Evolutionary conservation across 2,888 invertebrate genomes (phyloP).

Genomic region (Aproaerema taeniolella): DNA sequence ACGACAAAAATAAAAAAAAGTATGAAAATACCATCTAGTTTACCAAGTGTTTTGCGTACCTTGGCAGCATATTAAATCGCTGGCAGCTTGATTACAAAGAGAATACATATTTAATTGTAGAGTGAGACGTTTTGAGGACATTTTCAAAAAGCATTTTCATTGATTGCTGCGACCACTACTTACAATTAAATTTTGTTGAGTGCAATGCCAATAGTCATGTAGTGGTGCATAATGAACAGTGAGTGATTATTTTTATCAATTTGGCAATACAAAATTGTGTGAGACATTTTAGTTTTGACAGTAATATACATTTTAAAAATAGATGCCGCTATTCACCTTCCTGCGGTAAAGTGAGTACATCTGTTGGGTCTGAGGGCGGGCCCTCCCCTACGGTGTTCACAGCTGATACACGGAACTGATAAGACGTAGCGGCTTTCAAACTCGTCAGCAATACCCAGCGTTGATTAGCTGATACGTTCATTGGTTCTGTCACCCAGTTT

Average conservation of each 20-base stretch:
- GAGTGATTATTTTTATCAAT: conserved; percentile 2
- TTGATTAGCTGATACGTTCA: conserved; percentile 88
- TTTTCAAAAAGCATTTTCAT: conserved; percentile 8
- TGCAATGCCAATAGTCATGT: conserved; percentile 16
- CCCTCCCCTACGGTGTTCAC: conserved; percentile 98
- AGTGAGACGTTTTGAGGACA: no score
- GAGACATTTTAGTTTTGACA: no score
- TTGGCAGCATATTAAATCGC: conserved; percentile 77
- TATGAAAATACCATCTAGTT: conserved; percentile 24
- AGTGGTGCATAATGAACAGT: conserved; percentile 8
- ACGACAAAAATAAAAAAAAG: conserved; percentile 23
- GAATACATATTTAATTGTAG: conserved; percentile 49
- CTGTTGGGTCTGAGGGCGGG: conserved; percentile 92
- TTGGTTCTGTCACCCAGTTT: conserved; percentile 92
- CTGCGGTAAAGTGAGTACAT: conserved; percentile 94
- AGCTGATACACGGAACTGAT: conserved; percentile 98
- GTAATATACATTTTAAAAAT: no score
- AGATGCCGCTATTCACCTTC: no score
- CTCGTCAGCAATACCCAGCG: conserved; percentile 89
- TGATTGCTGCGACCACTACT: conserved; percentile 11
- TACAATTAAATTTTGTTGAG: conserved; percentile 13
- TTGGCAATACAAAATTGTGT: neutral
- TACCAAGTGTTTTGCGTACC: conserved; percentile 51
- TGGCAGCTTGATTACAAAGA: conserved; percentile 71
- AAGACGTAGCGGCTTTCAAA: conserved; percentile 95